These are phyloP conservation scores for Daktulosphaira vitifoliae DNA, from an alignment of 1,140 invertebrate genomes.

Conservation along the genomic window DNA sequence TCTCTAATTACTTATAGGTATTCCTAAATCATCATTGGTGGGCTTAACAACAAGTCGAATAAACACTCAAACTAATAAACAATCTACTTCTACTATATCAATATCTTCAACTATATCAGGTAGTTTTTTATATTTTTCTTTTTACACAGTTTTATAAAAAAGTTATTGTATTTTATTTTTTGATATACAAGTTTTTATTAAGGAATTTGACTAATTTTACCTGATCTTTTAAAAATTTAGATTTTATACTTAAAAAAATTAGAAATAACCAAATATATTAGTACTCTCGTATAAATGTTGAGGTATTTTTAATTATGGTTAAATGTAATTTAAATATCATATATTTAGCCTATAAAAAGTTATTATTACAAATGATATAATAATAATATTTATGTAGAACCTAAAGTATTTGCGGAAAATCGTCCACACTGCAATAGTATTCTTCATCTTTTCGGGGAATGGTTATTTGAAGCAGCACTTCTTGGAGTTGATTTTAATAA, in stretches of 20 bases:
- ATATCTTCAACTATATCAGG: conserved; percentile 55
- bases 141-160: too few species aligned
- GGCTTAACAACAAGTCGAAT: conserved; percentile 60
- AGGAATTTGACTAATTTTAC: too few species aligned
- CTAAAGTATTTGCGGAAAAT: conserved; percentile 30
- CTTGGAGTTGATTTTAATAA: conserved; percentile 57
- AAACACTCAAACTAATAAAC: conserved; percentile 47
- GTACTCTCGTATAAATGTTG: too few species aligned
- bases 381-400: conserved; percentile 7
- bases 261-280: too few species aligned
- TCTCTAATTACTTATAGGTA: conserved; percentile 54
- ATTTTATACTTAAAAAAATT: too few species aligned
- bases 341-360: too few species aligned
- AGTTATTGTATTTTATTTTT: too few species aligned
- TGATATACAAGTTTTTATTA: too few species aligned
- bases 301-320: too few species aligned
- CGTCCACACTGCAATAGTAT: conserved; percentile 87
- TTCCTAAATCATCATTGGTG: conserved; percentile 68
- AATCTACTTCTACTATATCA: conserved; percentile 60
- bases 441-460: conserved; percentile 89
- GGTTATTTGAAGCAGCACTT: conserved; percentile 92
- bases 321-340: too few species aligned
- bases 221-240: too few species aligned
- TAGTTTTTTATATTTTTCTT: conserved; percentile 44
- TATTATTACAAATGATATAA: too few species aligned